A percentile compares a stretch with the other conserved stretches of the same genome.
phyloP scores from a whole-genome alignment of 2,888 invertebrate species.

The Parelbella ahira region DNA sequence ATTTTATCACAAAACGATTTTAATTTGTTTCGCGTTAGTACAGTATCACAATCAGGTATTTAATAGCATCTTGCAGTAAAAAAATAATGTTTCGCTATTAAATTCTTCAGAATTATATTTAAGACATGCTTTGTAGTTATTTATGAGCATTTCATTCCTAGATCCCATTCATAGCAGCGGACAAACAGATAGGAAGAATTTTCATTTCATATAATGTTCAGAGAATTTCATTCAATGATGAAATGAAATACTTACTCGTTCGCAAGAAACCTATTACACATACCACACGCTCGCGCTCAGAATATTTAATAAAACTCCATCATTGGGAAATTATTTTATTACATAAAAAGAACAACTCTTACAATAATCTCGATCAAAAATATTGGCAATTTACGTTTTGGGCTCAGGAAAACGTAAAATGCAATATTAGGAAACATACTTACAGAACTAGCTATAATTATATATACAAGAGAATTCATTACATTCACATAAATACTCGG shows the following conservation, averaged over 20 bases:
- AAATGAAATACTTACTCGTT: background rate
- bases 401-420: constrained; percentile 73
- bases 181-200: background rate
- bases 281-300: no score
- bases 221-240: constrained; percentile 15
- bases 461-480: constrained; percentile 30
- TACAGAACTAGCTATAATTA: constrained; percentile 23
- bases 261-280: no score
- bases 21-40: no score
- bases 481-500: constrained; percentile 31
- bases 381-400: constrained; percentile 63
- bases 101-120: background rate
- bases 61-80: no score
- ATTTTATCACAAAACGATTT: constrained; percentile 9
- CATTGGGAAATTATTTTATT: constrained; percentile 42
- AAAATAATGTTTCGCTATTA: no score
- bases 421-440: constrained; percentile 35
- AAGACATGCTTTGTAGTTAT: no score
- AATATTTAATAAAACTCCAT: constrained; percentile 22
- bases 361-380: constrained; percentile 30
- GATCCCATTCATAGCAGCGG: background rate
- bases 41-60: no score
- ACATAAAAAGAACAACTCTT: constrained; percentile 40
- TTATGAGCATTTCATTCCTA: no score
- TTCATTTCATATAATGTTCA: constrained; percentile 1